Conservation (phyloP, 1,140 invertebrate species). For the Drepana arcuata region DNA sequence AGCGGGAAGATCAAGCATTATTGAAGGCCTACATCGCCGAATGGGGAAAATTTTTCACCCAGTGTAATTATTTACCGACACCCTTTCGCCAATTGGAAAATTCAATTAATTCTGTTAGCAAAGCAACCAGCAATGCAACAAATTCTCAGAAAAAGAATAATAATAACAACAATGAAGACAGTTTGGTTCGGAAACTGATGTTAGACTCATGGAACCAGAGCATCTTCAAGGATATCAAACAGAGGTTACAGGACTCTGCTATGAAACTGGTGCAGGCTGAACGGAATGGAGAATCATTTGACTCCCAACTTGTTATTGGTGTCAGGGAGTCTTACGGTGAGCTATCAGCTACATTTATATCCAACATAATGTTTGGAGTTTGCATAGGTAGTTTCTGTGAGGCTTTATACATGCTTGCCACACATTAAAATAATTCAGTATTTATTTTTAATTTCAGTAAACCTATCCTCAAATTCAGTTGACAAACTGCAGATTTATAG, state of each 20-base stretch:
- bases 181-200: conserved; percentile 95
- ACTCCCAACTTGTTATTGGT: conserved; percentile 97
- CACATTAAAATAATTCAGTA: too few relatives aligned
- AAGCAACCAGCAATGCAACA: conserved; percentile 49
- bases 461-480: conserved; percentile 93
- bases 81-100: conserved; percentile 95
- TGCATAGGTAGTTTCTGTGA: too few relatives aligned
- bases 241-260: conserved; percentile 94
- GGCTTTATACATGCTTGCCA: too few relatives aligned
- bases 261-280: conserved; percentile 98
- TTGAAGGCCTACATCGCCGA: conserved; percentile 96
- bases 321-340: conserved; percentile 95
- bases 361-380: too few relatives aligned
- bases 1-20: conserved; percentile 94
- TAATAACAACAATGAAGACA: conserved; percentile 86
- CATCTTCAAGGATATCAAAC: conserved; percentile 97
- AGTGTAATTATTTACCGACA: conserved; percentile 96
- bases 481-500: conserved; percentile 97
- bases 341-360: too few relatives aligned
- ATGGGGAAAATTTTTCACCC: conserved; percentile 98
- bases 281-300: conserved; percentile 97
- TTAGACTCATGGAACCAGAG: conserved; percentile 98
- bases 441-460: conserved; percentile 81
- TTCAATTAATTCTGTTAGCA: conserved; percentile 74
- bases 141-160: conserved; percentile 79